These are phyloP conservation scores for Virgularia gustaviana DNA, from an alignment of 92 coral and sea anemone genomes.

Conservation along the genomic window DNA sequence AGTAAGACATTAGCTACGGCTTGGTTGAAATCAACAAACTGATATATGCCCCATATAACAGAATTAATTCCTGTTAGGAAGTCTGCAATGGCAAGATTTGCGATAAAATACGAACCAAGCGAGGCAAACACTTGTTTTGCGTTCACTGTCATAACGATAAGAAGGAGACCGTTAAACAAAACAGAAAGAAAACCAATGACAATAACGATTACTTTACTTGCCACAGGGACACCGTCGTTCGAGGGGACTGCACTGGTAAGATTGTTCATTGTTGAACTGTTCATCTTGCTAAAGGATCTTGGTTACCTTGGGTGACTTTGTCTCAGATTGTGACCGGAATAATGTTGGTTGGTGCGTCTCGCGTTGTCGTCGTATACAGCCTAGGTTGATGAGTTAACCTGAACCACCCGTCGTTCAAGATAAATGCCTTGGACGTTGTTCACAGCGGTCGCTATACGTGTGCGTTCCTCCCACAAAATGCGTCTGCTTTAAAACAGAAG, in stretches of 20 bases:
- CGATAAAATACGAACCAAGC: constrained; percentile 28
- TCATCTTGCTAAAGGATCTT: no score
- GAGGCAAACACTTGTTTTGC: constrained; percentile 22
- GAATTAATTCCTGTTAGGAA: constrained; percentile 21
- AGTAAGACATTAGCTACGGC: background rate
- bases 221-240: no score
- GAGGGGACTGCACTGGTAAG: no score
- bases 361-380: no score
- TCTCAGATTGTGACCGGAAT: no score
- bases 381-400: constrained; percentile 3
- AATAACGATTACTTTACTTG: no score
- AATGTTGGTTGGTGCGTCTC: no score
- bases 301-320: no score
- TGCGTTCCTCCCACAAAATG: no score
- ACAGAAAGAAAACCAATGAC: constrained; percentile 15
- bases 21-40: background rate
- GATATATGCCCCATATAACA: background rate
- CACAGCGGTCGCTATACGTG: background rate
- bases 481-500: no score
- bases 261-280: no score
- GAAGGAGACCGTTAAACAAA: constrained; percentile 13
- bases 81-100: constrained; percentile 25
- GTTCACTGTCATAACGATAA: constrained; percentile 19
- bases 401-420: background rate
- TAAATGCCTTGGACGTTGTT: background rate